phyloP scores from a whole-genome alignment of 1,140 invertebrate genomes.

The Pissodes strobi region DNA sequence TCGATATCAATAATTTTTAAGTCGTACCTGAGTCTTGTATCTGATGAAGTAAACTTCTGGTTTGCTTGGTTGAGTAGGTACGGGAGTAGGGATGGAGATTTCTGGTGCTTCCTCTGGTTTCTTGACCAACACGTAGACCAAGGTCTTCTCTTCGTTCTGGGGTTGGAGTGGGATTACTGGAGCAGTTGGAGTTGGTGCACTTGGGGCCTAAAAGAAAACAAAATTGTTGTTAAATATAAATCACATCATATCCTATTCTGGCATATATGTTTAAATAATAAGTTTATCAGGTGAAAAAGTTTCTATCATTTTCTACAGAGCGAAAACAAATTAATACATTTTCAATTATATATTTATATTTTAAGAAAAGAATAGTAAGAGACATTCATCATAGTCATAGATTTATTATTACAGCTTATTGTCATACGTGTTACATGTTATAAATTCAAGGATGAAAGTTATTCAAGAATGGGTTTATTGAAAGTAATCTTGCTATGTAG shows the following conservation, averaged over 20 bases:
- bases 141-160: slow-evolving; percentile 85
- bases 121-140: slow-evolving; percentile 88
- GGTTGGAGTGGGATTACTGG: slow-evolving; percentile 77
- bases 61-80: slow-evolving; percentile 82
- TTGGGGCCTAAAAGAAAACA: slow-evolving; percentile 69
- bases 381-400: no score
- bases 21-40: slow-evolving; percentile 74
- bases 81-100: slow-evolving; percentile 75
- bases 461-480: no score
- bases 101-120: slow-evolving; percentile 83
- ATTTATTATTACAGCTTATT: no score
- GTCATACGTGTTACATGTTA: no score
- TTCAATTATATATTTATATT: no score
- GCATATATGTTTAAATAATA: no score
- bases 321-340: no score
- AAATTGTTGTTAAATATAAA: slow-evolving; percentile 2
- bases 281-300: neutral
- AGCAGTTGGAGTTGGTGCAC: slow-evolving; percentile 77
- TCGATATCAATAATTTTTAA: neutral
- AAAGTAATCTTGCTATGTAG: no score
- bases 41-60: slow-evolving; percentile 91
- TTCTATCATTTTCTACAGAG: no score
- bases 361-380: no score
- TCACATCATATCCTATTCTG: neutral
- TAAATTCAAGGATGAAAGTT: no score